phyloP scores from a whole-genome alignment of 2,113 vertebrate genomes.

The Cavia aperea region DNA sequence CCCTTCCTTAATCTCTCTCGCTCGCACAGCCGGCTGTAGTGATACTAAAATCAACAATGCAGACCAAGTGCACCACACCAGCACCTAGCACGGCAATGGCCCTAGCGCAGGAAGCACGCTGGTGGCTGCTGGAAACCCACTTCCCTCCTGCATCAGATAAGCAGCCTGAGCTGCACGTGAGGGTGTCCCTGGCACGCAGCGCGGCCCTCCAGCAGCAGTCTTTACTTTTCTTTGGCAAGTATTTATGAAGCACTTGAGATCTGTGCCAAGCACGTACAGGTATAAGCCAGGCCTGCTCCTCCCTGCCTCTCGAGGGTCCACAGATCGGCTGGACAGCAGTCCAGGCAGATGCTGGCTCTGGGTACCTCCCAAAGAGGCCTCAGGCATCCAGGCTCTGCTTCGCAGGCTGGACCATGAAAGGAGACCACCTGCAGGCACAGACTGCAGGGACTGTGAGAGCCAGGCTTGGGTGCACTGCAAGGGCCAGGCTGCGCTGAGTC shows the following conservation, averaged over 20 bases:
- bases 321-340: background rate
- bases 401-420: background rate
- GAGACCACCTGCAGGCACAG: background rate
- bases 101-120: background rate
- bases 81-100: background rate
- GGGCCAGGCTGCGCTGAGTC: background rate
- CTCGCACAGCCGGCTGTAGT: background rate
- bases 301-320: background rate
- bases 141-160: background rate
- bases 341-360: background rate
- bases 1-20: background rate
- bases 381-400: background rate
- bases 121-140: background rate
- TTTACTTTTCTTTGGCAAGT: background rate
- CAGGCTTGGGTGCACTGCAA: background rate
- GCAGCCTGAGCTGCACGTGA: background rate
- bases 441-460: background rate
- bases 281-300: rapidly evolving
- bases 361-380: background rate
- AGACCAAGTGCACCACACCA: background rate
- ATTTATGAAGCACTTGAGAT: background rate
- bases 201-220: background rate
- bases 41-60: background rate
- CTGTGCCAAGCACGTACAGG: rapidly evolving
- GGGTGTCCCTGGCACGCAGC: background rate